Conservation (phyloP, 1,140 invertebrate species). For the Phymastichus coffea region DNA sequence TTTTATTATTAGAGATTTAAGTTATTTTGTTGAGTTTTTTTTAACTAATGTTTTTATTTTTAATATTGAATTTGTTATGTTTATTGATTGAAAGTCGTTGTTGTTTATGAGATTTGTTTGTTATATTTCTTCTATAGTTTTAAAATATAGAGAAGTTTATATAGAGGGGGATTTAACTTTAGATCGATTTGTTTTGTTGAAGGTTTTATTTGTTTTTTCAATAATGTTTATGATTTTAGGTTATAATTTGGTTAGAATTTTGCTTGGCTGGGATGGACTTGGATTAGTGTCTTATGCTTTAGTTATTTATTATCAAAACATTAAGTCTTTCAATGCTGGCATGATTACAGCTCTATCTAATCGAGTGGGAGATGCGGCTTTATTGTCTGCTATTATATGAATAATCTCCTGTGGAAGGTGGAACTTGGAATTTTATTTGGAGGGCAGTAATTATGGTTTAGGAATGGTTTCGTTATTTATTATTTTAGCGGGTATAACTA, state of each 20-base stretch:
- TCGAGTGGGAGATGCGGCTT: slow-evolving; percentile 62
- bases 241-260: slow-evolving; percentile 67
- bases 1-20: slow-evolving; percentile 42
- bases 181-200: slow-evolving; percentile 61
- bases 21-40: slow-evolving; percentile 62
- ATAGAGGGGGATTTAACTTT: slow-evolving; percentile 56
- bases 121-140: slow-evolving; percentile 65
- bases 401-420: slow-evolving; percentile 58
- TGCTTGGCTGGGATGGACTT: slow-evolving; percentile 70
- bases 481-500: slow-evolving; percentile 64
- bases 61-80: slow-evolving; percentile 55
- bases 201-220: slow-evolving; percentile 66
- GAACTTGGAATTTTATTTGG: slow-evolving; percentile 60
- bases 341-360: slow-evolving; percentile 66
- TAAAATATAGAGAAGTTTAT: slow-evolving; percentile 63
- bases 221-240: slow-evolving; percentile 70
- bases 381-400: slow-evolving; percentile 61
- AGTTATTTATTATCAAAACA: slow-evolving; percentile 67
- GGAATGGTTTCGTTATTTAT: slow-evolving; percentile 64
- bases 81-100: slow-evolving; percentile 63
- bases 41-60: slow-evolving; percentile 55
- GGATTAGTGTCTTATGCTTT: slow-evolving; percentile 68
- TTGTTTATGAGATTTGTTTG: slow-evolving; percentile 62
- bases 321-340: slow-evolving; percentile 61
- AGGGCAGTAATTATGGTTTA: slow-evolving; percentile 61